These are phyloP conservation scores for Eurypyga helias DNA, from an alignment of 2,113 vertebrate genomes.

Conservation along the genomic window DNA sequence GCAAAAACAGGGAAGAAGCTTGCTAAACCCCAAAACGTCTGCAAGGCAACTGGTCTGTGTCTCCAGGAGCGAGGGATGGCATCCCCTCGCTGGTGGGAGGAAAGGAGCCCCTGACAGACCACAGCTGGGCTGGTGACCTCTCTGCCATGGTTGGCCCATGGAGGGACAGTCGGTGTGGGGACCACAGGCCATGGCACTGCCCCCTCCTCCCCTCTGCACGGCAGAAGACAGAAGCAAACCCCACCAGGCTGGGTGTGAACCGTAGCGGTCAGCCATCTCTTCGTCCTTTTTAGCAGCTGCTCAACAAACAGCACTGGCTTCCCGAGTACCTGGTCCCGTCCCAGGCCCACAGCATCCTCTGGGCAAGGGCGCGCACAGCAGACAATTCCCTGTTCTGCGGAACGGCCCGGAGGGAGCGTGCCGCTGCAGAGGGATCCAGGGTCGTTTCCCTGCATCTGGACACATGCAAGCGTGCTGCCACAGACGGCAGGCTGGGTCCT, in stretches of 20 bases:
- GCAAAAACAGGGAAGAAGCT: neutral
- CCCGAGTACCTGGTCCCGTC: accelerated
- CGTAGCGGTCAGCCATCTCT: neutral
- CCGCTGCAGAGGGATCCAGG: neutral
- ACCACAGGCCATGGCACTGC: neutral
- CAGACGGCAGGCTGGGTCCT: neutral
- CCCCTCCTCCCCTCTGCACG: neutral
- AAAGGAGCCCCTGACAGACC: neutral
- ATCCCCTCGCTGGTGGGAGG: neutral
- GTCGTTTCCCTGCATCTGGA: neutral
- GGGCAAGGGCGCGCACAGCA: no score
- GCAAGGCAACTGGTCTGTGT: neutral
- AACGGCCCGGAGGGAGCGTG: neutral
- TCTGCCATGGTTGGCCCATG: accelerated
- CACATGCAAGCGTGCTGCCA: neutral
- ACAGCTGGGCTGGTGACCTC: neutral
- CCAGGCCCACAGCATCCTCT: neutral
- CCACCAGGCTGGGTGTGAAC: neutral
- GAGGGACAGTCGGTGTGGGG: accelerated
- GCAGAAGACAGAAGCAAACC: neutral
- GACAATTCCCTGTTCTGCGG: neutral
- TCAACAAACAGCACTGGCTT: neutral
- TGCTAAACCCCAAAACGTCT: neutral
- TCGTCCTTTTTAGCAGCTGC: neutral
- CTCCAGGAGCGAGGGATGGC: accelerated